Conservation (phyloP, 1,140 invertebrate species). For the Lethrus apterus region DNA sequence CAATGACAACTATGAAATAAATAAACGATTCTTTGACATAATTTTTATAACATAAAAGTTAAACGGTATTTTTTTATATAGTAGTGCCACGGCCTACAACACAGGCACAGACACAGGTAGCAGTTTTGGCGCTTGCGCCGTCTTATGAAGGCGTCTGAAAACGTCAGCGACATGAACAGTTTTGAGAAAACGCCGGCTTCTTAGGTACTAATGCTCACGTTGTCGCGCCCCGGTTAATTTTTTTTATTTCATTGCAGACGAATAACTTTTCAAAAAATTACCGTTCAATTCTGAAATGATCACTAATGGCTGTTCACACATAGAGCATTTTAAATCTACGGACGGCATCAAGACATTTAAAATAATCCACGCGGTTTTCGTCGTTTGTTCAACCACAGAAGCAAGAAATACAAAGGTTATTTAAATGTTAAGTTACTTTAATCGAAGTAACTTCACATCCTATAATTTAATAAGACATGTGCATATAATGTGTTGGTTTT, state of each 20-base stretch:
- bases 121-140: too few relatives aligned
- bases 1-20: too few relatives aligned
- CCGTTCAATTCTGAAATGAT: not conserved
- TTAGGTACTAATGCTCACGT: not conserved
- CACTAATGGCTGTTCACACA: slow-evolving; percentile 14
- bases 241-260: not conserved
- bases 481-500: too few relatives aligned
- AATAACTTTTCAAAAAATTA: too few relatives aligned
- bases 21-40: too few relatives aligned
- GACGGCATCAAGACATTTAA: slow-evolving; percentile 44
- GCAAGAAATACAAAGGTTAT: slow-evolving; percentile 62
- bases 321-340: slow-evolving; percentile 13
- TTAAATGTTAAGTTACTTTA: too few relatives aligned
- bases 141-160: not conserved
- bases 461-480: too few relatives aligned
- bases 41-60: too few relatives aligned
- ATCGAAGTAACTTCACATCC: too few relatives aligned
- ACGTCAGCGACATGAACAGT: slow-evolving; percentile 7
- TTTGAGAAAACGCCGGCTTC: slow-evolving; percentile 8
- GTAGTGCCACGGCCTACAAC: too few relatives aligned
- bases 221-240: slow-evolving; percentile 8
- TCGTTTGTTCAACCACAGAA: slow-evolving; percentile 61
- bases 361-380: slow-evolving; percentile 67
- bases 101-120: too few relatives aligned
- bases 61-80: too few relatives aligned